These are phyloP conservation scores for Festucalex cinctus DNA, from an alignment of 2,113 vertebrate genomes.

Conservation along the genomic window DNA sequence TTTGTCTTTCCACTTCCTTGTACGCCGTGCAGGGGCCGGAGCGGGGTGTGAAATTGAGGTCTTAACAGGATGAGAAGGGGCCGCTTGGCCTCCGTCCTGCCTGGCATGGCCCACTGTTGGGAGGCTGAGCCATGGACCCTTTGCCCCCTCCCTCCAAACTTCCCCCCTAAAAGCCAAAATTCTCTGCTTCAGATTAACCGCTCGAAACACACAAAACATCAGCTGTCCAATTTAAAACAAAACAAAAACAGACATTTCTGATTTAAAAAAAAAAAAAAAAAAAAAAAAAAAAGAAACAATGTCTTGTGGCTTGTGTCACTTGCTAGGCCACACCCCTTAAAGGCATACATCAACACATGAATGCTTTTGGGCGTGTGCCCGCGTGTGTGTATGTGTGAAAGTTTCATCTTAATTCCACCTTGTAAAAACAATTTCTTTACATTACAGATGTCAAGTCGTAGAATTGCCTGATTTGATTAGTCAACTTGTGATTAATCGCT, in stretches of 20 bases:
- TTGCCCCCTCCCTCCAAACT: conserved; percentile 9
- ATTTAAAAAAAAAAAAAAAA: too few relatives aligned
- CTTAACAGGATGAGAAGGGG: conserved; percentile 47
- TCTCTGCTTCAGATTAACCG: conserved; percentile 52
- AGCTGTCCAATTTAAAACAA: too few relatives aligned
- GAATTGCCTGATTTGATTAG: too few relatives aligned
- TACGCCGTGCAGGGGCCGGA: neutral
- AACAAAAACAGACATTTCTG: too few relatives aligned
- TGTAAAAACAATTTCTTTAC: too few relatives aligned
- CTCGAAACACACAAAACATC: conserved; percentile 7
- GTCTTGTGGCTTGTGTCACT: too few relatives aligned
- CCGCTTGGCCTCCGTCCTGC: conserved; percentile 43
- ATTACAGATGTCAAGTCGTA: too few relatives aligned
- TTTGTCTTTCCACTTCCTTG: conserved; percentile 29
- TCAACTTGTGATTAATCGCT: too few relatives aligned
- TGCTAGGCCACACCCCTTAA: neutral
- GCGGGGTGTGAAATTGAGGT: conserved; percentile 52
- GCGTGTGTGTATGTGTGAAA: too few relatives aligned
- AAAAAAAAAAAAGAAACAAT: too few relatives aligned
- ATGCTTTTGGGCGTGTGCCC: neutral
- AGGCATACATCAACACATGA: neutral
- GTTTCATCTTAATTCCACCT: too few relatives aligned
- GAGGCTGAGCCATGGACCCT: conserved; percentile 41
- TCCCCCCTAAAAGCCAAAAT: conserved; percentile 17
- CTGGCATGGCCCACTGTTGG: conserved; percentile 46